Evolutionary conservation across 2,797 vertebrate genomes (phyloP), one percentile per base, ranked within the genome.

Genomic region (Cirrhinus mrigala): DNA sequence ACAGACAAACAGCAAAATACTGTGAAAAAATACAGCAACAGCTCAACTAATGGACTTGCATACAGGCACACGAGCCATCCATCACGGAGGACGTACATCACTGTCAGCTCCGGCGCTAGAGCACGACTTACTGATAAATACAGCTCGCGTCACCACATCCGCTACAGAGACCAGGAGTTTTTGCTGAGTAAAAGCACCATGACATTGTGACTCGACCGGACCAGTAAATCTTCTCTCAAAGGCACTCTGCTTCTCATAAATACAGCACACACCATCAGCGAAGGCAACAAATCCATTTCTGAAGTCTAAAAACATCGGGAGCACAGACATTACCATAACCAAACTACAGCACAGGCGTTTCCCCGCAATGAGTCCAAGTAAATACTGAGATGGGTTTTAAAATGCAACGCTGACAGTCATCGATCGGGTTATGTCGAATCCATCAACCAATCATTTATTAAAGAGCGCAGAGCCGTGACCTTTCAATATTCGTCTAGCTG

Each of bases 41-140:
- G 87, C 91, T 85, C 76, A 71, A 88, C 90, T 90, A 89, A 90
- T 85, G 88, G 90, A 91, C 90, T 91, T 89, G 89, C 88, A 88
- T 89, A 86, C 87, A 89, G 69, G 52, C 86, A 90, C 85, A 81
- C 62, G 56, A 90, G 81, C 91, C 93, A 96, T 97, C 95, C 95
- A 97, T 98, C 97, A 97, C 91, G 90, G 87, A 85, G 91, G 93
- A 94, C 93, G 95, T 97, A 93, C 91, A 96, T 98, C 96, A 96
- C 94, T 91, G 93, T 96, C 95, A 95, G 88, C 82, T 85, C 90
- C 90, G 93, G 94, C 92, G 89, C 94, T 94, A 93, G 87, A 27
- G 56, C 89, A 27, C n/a, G 50, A 79, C 76, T 66, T 71, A 12
- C 71, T 81, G 83, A 89, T 89, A 95, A 95, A 96, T 96, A 96